Evolutionary conservation across 2,888 invertebrate species (phyloP).

Genomic region (Drosophila paracracens): DNA sequence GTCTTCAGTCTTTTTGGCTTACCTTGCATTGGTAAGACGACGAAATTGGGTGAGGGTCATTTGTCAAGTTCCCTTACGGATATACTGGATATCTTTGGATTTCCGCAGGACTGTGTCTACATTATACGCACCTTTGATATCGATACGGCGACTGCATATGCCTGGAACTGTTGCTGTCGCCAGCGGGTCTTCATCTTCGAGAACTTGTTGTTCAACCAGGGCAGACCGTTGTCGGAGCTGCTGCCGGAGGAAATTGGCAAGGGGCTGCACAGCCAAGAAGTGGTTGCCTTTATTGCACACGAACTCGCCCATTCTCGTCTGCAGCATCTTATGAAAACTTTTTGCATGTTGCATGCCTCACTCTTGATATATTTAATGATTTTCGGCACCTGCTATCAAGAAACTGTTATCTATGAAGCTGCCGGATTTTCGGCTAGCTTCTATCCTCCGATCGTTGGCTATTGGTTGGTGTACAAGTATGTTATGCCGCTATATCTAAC

Average conservation of each 20-base stretch:
- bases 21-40: conserved; percentile 41
- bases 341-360: conserved; percentile 27
- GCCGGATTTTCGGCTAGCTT: conserved; percentile 47
- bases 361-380: conserved; percentile 55
- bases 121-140: conserved; percentile 37
- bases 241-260: conserved; percentile 34
- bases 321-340: conserved; percentile 2
- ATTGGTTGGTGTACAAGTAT: conserved; percentile 67
- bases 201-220: conserved; percentile 40
- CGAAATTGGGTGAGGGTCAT: background rate
- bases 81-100: conserved; percentile 17
- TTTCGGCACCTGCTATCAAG: conserved; percentile 33
- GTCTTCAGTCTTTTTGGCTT: conserved; percentile 22
- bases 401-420: conserved; percentile 35
- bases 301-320: conserved; percentile 50
- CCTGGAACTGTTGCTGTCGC: conserved; percentile 31
- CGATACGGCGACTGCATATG: conserved; percentile 32
- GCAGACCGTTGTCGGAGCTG: conserved; percentile 22
- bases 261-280: conserved; percentile 27
- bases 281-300: conserved; percentile 62
- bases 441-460: conserved; percentile 55
- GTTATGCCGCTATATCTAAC: conserved; percentile 52
- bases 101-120: conserved; percentile 19
- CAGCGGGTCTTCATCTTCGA: conserved; percentile 53
- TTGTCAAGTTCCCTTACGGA: conserved; percentile 11